phyloP scores from a whole-genome alignment of 2,797 vertebrate species.

The Parotocinclus haroldoi region DNA sequence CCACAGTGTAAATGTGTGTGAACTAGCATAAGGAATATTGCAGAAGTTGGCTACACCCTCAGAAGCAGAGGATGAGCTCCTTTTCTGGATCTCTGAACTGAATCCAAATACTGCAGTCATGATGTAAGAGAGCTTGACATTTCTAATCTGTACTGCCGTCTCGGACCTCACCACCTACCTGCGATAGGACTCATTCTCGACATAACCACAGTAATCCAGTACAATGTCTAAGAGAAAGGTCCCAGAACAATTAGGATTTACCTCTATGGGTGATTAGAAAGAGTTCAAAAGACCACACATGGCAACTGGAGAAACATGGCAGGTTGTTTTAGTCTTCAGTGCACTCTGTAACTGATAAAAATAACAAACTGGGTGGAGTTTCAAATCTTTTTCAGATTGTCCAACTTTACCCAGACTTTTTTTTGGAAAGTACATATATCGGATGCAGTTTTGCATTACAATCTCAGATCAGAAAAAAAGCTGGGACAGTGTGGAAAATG shows the following conservation, averaged over 20 bases:
- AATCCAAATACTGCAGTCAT: constrained; percentile 39
- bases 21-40: background rate
- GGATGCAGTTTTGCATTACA: too few relatives aligned
- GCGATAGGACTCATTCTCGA: constrained; percentile 18
- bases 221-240: constrained; percentile 7
- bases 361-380: too few relatives aligned
- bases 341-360: too few relatives aligned
- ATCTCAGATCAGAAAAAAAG: too few relatives aligned
- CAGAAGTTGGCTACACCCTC: constrained; percentile 5
- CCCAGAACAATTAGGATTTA: constrained; percentile 23
- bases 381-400: too few relatives aligned
- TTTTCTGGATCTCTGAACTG: constrained; percentile 30
- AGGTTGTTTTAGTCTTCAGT: background rate
- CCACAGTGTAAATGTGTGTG: too few relatives aligned
- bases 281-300: background rate
- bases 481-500: too few relatives aligned
- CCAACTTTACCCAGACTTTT: too few relatives aligned
- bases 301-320: background rate
- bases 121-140: constrained; percentile 45
- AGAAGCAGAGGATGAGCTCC: background rate
- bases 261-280: constrained; percentile 4
- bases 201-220: constrained; percentile 17
- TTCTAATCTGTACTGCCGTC: constrained; percentile 33
- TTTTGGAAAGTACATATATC: too few relatives aligned
- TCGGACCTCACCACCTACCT: constrained; percentile 29